Base-by-base conservation (phyloP, 2,113 vertebrate species). In the Ondatra zibethicus region DNA sequence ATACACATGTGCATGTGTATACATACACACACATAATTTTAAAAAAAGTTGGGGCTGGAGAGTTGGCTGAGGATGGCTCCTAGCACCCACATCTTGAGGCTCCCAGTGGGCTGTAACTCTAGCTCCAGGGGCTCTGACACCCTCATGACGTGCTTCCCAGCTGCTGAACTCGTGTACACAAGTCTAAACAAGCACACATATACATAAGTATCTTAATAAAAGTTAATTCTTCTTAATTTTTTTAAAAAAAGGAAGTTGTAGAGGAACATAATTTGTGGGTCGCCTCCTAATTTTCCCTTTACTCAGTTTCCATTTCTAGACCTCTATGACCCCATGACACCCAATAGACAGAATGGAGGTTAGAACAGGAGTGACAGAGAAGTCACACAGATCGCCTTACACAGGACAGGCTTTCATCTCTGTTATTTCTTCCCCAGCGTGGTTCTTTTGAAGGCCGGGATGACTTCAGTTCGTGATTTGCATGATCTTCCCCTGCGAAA, bases 391-490 rank as follows among this genome's bases (percentile, higher is more conserved):
- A 76, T 33, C 39, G 36, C 39, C 61, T 96, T 95, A 95, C 9
- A 7, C 47, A 80, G 88, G 75, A 17, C 50, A 61, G 70, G 7
- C 65, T 91, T 88, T 93, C 52, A 70, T 95, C 89, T 87, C 29
- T 89, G 81, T 81, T 68, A 13, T 80, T 92, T 52, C 8, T 84
- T 61, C 63, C 33, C 85, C 5, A 3, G 68, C 29, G 25, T 78
- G 92, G 86, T 58, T 97, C 94, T 94, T 97, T 94, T 96, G 94
- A 97, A 97, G 91, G 73, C 52, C n/a, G 27, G 78, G 73, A 95
- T 98, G 96, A 98, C 65, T 95, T 98, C 97, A 97, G 78, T 82
- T 76, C 93, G 39, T 94, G 93, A 96, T 93, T 93, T 98, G 95
- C 73, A 95, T 90, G 88, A 93, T 92, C 96, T 97, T 96, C 82